These are phyloP conservation scores for Anoplius nigerrimus DNA, from an alignment of 2,888 invertebrate species.

Conservation along the genomic window DNA sequence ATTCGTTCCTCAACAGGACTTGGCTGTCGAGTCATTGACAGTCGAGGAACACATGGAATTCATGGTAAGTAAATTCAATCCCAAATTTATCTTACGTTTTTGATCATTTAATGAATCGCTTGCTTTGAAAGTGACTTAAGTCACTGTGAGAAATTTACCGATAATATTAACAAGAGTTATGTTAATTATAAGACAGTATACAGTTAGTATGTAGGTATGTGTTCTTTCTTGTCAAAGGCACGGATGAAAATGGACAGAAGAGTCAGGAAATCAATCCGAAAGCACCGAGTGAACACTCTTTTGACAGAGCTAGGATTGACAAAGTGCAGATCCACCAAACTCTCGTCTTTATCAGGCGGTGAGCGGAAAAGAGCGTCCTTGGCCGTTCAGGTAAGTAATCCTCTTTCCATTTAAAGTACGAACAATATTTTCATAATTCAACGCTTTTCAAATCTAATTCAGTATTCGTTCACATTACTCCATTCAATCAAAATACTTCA, in stretches of 20 bases:
- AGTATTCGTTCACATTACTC: too few species aligned
- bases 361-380: constrained; percentile 91
- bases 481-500: too few species aligned
- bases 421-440: too few species aligned
- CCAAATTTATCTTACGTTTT: neutral
- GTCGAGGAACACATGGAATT: constrained; percentile 90
- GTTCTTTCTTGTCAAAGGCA: constrained; percentile 77
- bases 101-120: too few species aligned
- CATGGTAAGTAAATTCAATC: constrained; percentile 80
- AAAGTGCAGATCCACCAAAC: constrained; percentile 83
- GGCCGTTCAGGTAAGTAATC: constrained; percentile 81
- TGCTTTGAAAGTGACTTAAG: too few species aligned
- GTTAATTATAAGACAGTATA: too few species aligned
- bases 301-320: constrained; percentile 83
- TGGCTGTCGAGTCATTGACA: constrained; percentile 86
- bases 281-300: constrained; percentile 76
- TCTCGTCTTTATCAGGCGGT: constrained; percentile 90
- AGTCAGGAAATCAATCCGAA: constrained; percentile 71
- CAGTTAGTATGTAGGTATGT: too few species aligned
- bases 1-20: constrained; percentile 91
- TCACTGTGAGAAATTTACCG: too few species aligned
- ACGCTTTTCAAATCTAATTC: too few species aligned
- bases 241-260: constrained; percentile 84
- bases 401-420: too few species aligned
- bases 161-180: too few species aligned